Conservation (phyloP, 2,797 vertebrate genomes). For the Halcyon chelicuti region DNA sequence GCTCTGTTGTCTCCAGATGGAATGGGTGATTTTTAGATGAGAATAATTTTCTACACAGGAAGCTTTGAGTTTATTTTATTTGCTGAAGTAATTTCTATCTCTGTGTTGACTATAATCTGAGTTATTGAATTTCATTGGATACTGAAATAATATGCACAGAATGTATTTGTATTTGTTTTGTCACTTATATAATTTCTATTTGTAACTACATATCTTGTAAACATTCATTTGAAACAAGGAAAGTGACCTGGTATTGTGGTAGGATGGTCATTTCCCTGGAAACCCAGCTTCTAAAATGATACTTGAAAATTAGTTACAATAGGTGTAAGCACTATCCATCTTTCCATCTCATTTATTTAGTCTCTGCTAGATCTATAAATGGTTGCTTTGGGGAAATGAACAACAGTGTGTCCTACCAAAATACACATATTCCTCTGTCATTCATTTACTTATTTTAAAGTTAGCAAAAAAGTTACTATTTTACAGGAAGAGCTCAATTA, state of each 20-base stretch:
- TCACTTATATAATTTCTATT: neutral
- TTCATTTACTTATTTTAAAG: conserved; percentile 70
- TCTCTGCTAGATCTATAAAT: conserved; percentile 38
- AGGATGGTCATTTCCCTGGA: conserved; percentile 7
- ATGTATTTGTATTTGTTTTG: neutral
- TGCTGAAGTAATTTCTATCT: neutral
- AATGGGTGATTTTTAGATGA: neutral
- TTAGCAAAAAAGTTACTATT: conserved; percentile 62
- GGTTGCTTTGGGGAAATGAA: conserved; percentile 70
- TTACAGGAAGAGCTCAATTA: conserved; percentile 57
- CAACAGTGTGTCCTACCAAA: conserved; percentile 43
- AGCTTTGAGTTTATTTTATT: neutral
- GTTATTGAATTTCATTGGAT: neutral
- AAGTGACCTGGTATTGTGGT: neutral
- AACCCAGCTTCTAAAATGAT: conserved; percentile 40
- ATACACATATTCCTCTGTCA: conserved; percentile 59
- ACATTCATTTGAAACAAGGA: neutral
- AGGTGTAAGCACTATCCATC: conserved; percentile 60
- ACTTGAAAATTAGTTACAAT: conserved; percentile 48
- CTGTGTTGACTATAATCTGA: neutral
- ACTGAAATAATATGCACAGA: neutral
- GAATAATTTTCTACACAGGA: neutral
- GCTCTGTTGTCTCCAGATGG: neutral
- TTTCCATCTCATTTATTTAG: conserved; percentile 75
- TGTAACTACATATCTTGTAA: neutral